Base-by-base conservation (phyloP, 92 coral and sea anemone species). In the Blastomussa wellsi region DNA sequence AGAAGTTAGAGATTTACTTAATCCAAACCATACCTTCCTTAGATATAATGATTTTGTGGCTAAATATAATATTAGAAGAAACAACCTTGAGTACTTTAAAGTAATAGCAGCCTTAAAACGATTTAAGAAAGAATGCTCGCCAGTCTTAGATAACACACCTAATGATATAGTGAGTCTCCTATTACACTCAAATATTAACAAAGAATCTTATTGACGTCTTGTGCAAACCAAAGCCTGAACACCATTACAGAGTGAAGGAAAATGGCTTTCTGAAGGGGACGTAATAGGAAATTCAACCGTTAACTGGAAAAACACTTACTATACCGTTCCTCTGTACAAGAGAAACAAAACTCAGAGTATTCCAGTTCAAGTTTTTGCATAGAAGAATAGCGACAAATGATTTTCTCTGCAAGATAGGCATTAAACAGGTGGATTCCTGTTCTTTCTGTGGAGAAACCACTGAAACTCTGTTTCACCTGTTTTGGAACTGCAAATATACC, bases 401-500 rank as follows among this genome's bases (percentile, higher is more conserved):
- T 10, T 77, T 77, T 53, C 81, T 53, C 5, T 76, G 7, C 19
- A 76, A 52, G 38, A 76, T 76, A 76, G 65, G 66, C 42, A 32
- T 49, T 14, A 76, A 52, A 52, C 80, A 76, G 24, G 67, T 16
- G 29, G 80, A 83, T 42, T 60, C 55, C 4, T 73, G 57, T 31
- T 79, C 33, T 44, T 76, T 76, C 12, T 49, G 39, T 14, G 80
- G 67, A 42, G 48, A 76, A 51, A 51, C 35, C 9, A 76, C 65
- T 14, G 80, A 76, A 52, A 76, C 80, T 32, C 42, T 76, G 15
- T 66, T 76, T 47, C 80, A 49, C 37, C 67, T 76, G 67, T 76
- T 76, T 53, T 51, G 80, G 80, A 76, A 51, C 20, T 76, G 80
- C 66, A 52, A 76, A 76, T 47, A 76, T 53, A 76, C 66, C 4